phyloP scores from a whole-genome alignment of 2,797 vertebrate species.

The Cuniculus paca region DNA sequence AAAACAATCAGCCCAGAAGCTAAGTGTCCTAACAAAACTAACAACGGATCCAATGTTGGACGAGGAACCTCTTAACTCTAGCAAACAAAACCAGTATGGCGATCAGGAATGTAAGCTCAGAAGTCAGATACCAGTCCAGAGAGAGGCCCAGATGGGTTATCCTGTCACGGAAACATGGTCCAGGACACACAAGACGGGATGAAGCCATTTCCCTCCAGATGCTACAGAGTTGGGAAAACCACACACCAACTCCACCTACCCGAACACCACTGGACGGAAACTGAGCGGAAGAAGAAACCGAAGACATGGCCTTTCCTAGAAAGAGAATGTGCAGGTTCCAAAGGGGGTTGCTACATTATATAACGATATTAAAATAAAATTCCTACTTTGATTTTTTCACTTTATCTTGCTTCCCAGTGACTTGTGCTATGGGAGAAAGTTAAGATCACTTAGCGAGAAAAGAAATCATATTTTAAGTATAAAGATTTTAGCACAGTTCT shows the following conservation, averaged over 20 bases:
- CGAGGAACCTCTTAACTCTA: background rate
- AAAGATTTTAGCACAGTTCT: background rate
- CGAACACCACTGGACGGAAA: background rate
- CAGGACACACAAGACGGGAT: background rate
- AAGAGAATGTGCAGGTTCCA: background rate
- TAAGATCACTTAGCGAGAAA: background rate
- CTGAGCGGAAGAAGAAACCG: background rate
- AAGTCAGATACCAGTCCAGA: background rate
- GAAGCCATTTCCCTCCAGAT: background rate
- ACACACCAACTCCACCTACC: background rate
- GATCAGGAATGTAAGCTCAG: background rate
- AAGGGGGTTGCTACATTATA: background rate
- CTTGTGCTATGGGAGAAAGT: background rate
- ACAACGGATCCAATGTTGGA: background rate
- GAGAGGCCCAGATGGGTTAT: background rate
- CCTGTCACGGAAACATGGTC: background rate
- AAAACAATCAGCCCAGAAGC: background rate
- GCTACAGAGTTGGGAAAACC: background rate
- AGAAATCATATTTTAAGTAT: background rate
- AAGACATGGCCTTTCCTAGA: background rate
- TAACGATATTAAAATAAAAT: background rate
- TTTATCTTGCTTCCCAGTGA: background rate
- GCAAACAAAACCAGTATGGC: background rate
- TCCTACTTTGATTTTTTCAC: background rate
- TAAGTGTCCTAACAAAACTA: background rate